Conservation (phyloP, 2,113 vertebrate species). For the Psephotus haematonotus region DNA sequence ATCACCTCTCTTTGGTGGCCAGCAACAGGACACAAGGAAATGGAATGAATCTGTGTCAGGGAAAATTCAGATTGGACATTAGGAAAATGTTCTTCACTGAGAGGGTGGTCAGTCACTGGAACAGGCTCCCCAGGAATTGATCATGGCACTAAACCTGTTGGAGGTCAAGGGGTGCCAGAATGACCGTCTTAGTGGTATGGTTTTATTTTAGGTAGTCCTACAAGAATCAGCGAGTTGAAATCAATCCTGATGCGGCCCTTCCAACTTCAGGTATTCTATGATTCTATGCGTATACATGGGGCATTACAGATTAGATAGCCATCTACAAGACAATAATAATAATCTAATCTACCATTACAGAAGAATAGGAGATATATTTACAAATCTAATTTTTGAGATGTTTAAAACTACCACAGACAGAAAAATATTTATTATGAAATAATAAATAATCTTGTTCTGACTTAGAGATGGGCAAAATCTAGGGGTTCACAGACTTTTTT, state of each 20-base stretch:
- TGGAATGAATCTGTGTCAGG: background rate
- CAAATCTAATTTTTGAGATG: background rate
- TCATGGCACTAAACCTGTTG: background rate
- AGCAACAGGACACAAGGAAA: background rate
- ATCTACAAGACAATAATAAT: background rate
- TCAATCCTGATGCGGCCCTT: background rate
- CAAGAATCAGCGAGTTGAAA: background rate
- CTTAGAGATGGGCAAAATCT: background rate
- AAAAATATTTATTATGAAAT: constrained; percentile 6
- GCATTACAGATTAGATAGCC: background rate
- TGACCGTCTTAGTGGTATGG: background rate
- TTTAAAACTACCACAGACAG: background rate
- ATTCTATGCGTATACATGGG: background rate
- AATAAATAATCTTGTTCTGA: background rate
- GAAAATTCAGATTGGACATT: background rate
- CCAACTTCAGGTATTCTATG: background rate
- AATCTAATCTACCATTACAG: background rate
- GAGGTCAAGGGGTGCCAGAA: background rate
- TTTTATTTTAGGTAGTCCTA: background rate
- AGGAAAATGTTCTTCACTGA: background rate
- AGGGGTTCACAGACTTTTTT: background rate
- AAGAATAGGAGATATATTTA: background rate
- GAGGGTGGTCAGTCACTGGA: background rate
- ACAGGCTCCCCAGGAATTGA: background rate
- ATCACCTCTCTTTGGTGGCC: background rate